Evolutionary conservation across 92 coral and sea anemone genomes (phyloP), one percentile per base, ranked within the genome.

Genomic region (Heteractis magnifica): DNA sequence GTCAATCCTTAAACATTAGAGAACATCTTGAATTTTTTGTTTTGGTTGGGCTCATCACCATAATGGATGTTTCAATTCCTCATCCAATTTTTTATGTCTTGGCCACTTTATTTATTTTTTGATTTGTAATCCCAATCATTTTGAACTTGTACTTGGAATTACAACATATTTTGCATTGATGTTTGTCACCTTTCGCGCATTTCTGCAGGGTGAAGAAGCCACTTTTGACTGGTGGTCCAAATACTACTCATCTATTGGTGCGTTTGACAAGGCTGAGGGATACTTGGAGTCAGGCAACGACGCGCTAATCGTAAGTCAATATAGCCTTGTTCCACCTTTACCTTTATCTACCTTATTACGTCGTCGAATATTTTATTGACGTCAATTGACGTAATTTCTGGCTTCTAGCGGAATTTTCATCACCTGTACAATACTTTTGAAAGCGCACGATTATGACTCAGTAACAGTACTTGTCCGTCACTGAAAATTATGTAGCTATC

Each of bases 201-300:
- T 71, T 41, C 41, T 74, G 56, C 76, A 83, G 80, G 68, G 77
- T 15, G 88, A 87, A n/a, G 90, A 90, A 79, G 92, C 79, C 18
- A 90, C 81, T 79, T 86, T 96, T 21, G 99, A 96, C 77, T 96
- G 99, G 99, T 96, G 99, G 99, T 88, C 98, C 49, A 96, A 96
- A 65, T 96, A 82, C 84, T 96, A 96, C 86, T 91, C 94, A 72
- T 96, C 99, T 6, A 16, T 91, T 44, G 93, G 89, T 1, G 94
- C 91, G 41, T 82, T 60, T 14, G 85, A 94, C 12, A 96, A 90
- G 71, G 85, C 93, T 7, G 92, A 91, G 5, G 93, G 92, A 20
- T 96, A 96, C 76, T 85, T 93, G 59, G 86, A 87, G 21, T 80
- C 87, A 51, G 97, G 93, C 76, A 92, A 90, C 77, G 99, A 96